These are phyloP conservation scores for Plotosus lineatus DNA, from an alignment of 2,113 vertebrate genomes.

Conservation along the genomic window DNA sequence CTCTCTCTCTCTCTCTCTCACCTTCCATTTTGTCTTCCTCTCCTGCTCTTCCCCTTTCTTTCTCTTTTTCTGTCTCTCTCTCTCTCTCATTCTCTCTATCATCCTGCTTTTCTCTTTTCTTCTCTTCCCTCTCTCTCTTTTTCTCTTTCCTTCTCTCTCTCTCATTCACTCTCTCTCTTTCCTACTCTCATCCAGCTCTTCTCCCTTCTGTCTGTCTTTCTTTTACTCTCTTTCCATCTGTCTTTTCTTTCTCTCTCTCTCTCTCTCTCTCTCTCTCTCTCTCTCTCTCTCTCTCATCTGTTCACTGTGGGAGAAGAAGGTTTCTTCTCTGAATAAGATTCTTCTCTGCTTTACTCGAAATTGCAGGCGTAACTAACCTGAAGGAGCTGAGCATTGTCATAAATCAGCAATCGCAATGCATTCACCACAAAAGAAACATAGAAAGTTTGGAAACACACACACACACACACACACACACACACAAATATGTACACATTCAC, in stretches of 20 bases:
- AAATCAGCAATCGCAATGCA: conserved; percentile 44
- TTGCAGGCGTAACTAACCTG: conserved; percentile 59
- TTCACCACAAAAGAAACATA: conserved; percentile 12
- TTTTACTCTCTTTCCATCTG: conserved; percentile 55
- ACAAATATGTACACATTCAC: too few relatives aligned
- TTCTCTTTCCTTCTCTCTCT: conserved; percentile 58
- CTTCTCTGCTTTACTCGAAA: conserved; percentile 57
- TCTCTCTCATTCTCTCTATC: conserved; percentile 57
- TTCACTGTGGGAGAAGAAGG: conserved; percentile 69
- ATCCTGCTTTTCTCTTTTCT: background rate
- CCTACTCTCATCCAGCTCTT: conserved; percentile 54
- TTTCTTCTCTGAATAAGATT: conserved; percentile 70
- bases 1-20: conserved; percentile 58
- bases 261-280: conserved; percentile 58
- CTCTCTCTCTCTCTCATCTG: conserved; percentile 54
- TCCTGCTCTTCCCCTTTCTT: conserved; percentile 46
- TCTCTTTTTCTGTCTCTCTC: conserved; percentile 58
- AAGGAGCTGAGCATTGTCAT: conserved; percentile 64
- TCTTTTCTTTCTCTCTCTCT: conserved; percentile 55
- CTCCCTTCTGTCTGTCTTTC: conserved; percentile 54
- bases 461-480: too few relatives aligned
- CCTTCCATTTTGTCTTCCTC: too few relatives aligned
- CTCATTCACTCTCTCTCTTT: conserved; percentile 57
- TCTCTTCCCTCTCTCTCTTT: conserved; percentile 42
- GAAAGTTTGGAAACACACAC: background rate